These are phyloP conservation scores for Cebuella pygmaea DNA, from an alignment of 2,797 vertebrate genomes.

Conservation along the genomic window DNA sequence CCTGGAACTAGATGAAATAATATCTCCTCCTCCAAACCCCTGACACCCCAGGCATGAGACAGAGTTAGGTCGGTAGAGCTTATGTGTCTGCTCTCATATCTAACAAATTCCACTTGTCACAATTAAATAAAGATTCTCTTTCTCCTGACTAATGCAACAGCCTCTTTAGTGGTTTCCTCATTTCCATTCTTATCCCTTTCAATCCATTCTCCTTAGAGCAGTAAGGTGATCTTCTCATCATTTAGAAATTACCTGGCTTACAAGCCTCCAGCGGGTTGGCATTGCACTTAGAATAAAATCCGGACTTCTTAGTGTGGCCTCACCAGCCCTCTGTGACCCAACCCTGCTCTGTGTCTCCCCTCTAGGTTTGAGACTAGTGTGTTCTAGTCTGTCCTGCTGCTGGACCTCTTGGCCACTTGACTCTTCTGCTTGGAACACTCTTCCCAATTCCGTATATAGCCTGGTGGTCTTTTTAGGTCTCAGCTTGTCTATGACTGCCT, in stretches of 20 bases:
- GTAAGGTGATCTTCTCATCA: not conserved
- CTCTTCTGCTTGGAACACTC: not conserved
- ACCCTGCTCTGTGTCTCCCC: not conserved
- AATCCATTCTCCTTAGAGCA: not conserved
- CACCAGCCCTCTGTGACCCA: not conserved
- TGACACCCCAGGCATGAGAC: not conserved
- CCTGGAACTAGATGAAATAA: not conserved
- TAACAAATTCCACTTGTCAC: not conserved
- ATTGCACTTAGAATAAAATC: not conserved
- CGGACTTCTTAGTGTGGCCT: fast-evolving
- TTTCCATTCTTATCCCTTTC: not conserved
- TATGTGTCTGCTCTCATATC: not conserved
- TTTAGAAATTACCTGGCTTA: not conserved
- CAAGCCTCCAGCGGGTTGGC: not conserved
- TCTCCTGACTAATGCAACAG: not conserved
- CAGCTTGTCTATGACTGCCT: not conserved
- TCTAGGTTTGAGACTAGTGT: not conserved
- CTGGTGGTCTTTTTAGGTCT: not conserved
- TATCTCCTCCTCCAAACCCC: not conserved
- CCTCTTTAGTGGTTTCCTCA: not conserved
- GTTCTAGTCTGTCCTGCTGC: not conserved
- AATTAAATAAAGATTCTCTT: constrained; percentile 15
- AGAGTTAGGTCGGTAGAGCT: not conserved
- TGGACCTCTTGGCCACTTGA: not conserved
- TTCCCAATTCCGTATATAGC: not conserved